Evolutionary conservation across 2,797 vertebrate genomes (phyloP), one percentile per base, ranked within the genome.

Genomic region (Chrysocyon brachyurus): DNA sequence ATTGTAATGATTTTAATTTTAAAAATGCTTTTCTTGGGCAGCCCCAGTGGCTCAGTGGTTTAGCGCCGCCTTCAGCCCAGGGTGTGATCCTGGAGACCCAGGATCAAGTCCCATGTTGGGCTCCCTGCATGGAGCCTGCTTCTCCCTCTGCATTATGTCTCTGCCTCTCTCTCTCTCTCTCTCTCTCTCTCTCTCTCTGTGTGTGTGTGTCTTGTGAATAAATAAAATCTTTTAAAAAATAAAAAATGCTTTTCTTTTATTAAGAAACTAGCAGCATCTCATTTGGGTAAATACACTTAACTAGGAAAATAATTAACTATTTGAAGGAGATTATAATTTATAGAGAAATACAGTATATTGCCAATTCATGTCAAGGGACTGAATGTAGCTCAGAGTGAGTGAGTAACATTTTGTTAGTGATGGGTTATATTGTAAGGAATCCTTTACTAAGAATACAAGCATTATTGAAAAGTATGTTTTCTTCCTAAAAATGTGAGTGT

Each of bases 201-300:
- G 6, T 46, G 6, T 46, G 40, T 46, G 40, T 8, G 40, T 46
- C 40, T 46, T 46, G 40, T 46, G 40, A 46, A 46, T 46, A 46
- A 46, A 46, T 46, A 46, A 46, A 46, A 46, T 46, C 1, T 46
- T 40, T 46, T 1, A 46, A 66, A 91, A 95, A 95, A 52, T 49
- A n/a, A 19, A 92, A 92, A 95, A 81, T 70, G 2, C 3, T 75
- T 22, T 83, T 56, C 22, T 93, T 95, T 93, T 88, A 26, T 70
- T 94, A 83, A 64, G 33, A 81, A 84, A 84, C 31, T 59, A 72
- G 61, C 63, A 90, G 36, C 68, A 79, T 61, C 14, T 93, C 21
- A 83, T 61, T 91, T 88, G 49, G 7, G 59, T 93, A 91, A 95
- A 94, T 77, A 81, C 33, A 83, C 26, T 90, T 84, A 85, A 72